phyloP scores from a whole-genome alignment of 2,888 invertebrate genomes.

The Pammene aurita region DNA sequence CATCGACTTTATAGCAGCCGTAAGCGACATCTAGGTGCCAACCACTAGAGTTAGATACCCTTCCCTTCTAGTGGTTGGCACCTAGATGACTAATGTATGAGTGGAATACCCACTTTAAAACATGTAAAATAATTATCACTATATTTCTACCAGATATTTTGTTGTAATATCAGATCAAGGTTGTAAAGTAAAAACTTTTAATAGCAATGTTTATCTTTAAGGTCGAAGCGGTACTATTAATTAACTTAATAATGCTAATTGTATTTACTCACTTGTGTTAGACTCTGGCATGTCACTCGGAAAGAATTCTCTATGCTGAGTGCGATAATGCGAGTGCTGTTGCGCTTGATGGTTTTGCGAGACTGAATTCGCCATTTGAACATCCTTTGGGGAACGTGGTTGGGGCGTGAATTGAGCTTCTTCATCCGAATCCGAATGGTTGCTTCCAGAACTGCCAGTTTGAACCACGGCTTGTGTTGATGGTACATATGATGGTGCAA shows the following conservation, averaged over 20 bases:
- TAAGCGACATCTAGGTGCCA: no score
- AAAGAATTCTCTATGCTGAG: conserved; percentile 87
- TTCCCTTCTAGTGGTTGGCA: no score
- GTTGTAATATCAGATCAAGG: not conserved
- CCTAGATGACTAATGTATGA: no score
- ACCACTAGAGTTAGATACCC: no score
- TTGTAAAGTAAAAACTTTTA: not conserved
- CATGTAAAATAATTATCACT: no score
- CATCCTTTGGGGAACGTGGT: conserved; percentile 85
- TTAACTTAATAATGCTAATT: not conserved
- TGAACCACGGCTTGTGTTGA: conserved; percentile 70
- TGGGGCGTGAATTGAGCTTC: conserved; percentile 85
- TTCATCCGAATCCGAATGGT: conserved; percentile 92
- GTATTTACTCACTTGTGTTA: conserved; percentile 89
- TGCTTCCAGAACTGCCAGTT: conserved; percentile 86
- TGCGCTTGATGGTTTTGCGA: conserved; percentile 69
- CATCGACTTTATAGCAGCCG: no score
- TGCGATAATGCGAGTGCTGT: conserved; percentile 74
- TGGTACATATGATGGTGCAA: conserved; percentile 69
- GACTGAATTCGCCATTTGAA: conserved; percentile 67
- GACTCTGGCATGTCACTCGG: conserved; percentile 92
- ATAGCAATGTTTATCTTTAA: no score
- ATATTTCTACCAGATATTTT: no score
- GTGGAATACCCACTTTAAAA: no score
- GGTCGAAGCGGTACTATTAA: not conserved